phyloP scores from a whole-genome alignment of 2,113 vertebrate genomes.

The Zosterops japonicus region DNA sequence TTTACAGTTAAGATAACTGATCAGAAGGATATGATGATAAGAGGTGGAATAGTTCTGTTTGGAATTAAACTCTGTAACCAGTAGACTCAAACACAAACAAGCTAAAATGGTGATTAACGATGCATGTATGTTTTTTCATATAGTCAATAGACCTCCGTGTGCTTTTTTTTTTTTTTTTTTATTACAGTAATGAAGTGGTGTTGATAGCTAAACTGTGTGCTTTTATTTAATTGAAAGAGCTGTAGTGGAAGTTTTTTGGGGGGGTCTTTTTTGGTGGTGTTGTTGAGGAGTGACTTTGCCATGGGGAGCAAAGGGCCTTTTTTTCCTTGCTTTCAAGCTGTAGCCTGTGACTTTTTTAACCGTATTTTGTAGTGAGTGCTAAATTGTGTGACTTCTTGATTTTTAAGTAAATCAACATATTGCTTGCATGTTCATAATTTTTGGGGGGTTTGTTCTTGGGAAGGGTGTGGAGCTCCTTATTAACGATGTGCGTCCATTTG shows the following conservation, averaged over 20 bases:
- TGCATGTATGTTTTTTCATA: constrained; percentile 96
- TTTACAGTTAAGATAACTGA: constrained; percentile 98
- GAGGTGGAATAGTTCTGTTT: constrained; percentile 96
- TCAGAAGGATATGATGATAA: constrained; percentile 91
- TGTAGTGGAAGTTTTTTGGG: constrained; percentile 81
- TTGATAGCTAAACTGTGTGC: constrained; percentile 99
- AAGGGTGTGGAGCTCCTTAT: constrained; percentile 75
- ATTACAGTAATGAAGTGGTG: constrained; percentile 98
- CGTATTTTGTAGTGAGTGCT: constrained; percentile 87
- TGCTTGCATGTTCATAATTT: constrained; percentile 84
- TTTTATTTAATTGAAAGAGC: constrained; percentile 88
- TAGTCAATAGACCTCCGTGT: constrained; percentile 97
- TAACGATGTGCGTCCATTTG: constrained; percentile 76
- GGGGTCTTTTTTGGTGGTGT: constrained; percentile 79
- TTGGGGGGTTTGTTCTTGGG: constrained; percentile 64
- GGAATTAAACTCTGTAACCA: constrained; percentile 94
- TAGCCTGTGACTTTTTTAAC: constrained; percentile 86
- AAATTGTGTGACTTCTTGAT: constrained; percentile 82
- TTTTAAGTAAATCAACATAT: constrained; percentile 78
- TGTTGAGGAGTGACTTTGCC: constrained; percentile 89
- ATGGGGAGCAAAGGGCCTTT: constrained; percentile 81
- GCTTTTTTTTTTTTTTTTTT: constrained; percentile 85
- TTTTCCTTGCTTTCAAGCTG: constrained; percentile 83
- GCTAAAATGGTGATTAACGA: constrained; percentile 99
- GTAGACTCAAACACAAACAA: constrained; percentile 97